Percentiles rank a stretch among this genome's conserved stretches.
These are phyloP conservation scores for Ancistrus triradiatus DNA, from an alignment of 2,113 vertebrate genomes.

Conservation along the genomic window DNA sequence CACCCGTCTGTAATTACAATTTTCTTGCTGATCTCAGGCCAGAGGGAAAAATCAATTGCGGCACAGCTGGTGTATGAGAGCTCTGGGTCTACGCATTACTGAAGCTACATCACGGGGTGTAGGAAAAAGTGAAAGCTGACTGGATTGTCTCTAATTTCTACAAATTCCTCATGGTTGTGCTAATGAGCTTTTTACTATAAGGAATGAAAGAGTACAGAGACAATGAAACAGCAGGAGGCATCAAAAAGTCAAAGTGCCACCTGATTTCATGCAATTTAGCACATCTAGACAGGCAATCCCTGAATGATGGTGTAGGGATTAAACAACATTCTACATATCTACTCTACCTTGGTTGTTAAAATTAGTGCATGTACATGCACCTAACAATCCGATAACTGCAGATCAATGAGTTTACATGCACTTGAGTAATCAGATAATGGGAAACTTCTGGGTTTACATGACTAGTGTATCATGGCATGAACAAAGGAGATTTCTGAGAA, in stretches of 20 bases:
- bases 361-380: too few relatives aligned
- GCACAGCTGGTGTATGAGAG: constrained; percentile 57
- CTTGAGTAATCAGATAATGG: too few relatives aligned
- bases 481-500: too few relatives aligned
- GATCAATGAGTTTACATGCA: too few relatives aligned
- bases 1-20: constrained; percentile 38
- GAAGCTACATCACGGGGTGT: constrained; percentile 49
- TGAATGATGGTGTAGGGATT: constrained; percentile 30
- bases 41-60: constrained; percentile 66
- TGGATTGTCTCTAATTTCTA: constrained; percentile 34
- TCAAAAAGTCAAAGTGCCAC: constrained; percentile 21
- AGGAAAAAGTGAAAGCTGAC: constrained; percentile 41
- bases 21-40: constrained; percentile 51
- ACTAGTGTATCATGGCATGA: too few relatives aligned
- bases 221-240: constrained; percentile 4
- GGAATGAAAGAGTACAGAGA: constrained; percentile 44
- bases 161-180: constrained; percentile 46
- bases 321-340: constrained; percentile 1
- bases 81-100: constrained; percentile 48
- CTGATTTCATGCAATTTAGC: constrained; percentile 14
- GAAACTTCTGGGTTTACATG: too few relatives aligned
- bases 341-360: background rate
- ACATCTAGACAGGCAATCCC: constrained; percentile 36
- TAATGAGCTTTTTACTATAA: constrained; percentile 53
- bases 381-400: too few relatives aligned